Percentiles rank a stretch among this genome's conserved stretches.
These are phyloP conservation scores for Hoplodrina blanda DNA, from an alignment of 2,888 invertebrate genomes.

Conservation along the genomic window DNA sequence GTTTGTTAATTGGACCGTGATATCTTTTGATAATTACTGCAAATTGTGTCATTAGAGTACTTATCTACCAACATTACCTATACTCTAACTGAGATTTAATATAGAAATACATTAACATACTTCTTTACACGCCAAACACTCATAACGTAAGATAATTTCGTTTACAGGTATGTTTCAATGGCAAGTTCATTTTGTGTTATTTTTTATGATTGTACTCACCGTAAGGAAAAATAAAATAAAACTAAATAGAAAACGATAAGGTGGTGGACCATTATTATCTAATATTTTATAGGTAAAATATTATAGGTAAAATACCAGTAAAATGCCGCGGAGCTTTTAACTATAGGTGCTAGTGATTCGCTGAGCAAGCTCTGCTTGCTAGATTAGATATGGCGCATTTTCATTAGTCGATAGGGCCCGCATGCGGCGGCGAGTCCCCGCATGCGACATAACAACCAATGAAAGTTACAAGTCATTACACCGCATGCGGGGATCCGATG, in stretches of 20 bases:
- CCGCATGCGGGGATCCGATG: too few species aligned
- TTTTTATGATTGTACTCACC: background rate
- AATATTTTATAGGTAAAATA: too few species aligned
- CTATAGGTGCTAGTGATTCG: background rate
- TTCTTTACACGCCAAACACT: background rate
- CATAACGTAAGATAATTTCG: background rate
- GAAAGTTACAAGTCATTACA: too few species aligned
- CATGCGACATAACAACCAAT: too few species aligned
- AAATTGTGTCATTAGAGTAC: background rate
- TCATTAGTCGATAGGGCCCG: too few species aligned
- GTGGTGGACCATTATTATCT: background rate
- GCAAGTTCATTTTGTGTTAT: background rate
- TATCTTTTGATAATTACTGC: conserved; percentile 1
- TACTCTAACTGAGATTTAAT: background rate
- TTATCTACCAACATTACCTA: background rate
- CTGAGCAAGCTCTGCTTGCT: background rate
- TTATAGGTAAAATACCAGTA: too few species aligned
- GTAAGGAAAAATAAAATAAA: conserved; percentile 1
- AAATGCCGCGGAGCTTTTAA: background rate
- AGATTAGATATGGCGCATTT: conserved; percentile 27
- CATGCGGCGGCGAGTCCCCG: too few species aligned
- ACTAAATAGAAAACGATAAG: background rate
- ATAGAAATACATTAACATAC: conserved; percentile 12
- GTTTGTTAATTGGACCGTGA: conserved; percentile 1
- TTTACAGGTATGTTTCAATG: conserved; percentile 1